Percentiles rank a stretch among this genome's conserved stretches.
These are phyloP conservation scores for Caenorhabditis brenneri DNA, from an alignment of 1,140 invertebrate genomes.

Conservation along the genomic window DNA sequence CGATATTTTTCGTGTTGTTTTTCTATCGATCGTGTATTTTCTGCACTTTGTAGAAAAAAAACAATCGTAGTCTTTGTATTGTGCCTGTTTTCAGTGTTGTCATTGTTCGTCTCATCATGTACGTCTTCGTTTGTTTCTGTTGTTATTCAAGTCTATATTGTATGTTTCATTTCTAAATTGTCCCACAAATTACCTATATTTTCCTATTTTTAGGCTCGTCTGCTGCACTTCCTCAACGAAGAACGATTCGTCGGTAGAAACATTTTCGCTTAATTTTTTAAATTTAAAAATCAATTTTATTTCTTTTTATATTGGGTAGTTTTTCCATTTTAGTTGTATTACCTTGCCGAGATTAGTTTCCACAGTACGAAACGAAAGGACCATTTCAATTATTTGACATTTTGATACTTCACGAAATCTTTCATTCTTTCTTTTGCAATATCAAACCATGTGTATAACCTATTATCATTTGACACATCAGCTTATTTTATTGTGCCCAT, in stretches of 20 bases:
- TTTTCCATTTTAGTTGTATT: conserved; percentile 20
- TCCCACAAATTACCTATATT: not conserved
- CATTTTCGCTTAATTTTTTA: conserved; percentile 36
- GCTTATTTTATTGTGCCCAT: not conserved
- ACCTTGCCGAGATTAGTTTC: conserved; percentile 36
- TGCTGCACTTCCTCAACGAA: conserved; percentile 54
- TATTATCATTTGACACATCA: conserved; percentile 22
- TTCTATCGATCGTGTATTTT: not conserved
- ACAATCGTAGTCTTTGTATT: no score
- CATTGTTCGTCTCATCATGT: not conserved
- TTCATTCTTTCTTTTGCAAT: not conserved
- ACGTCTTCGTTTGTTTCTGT: not conserved
- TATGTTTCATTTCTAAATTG: not conserved
- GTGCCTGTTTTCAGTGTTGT: conserved; percentile 43
- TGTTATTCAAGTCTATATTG: conserved; percentile 5
- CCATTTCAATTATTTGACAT: conserved; percentile 33
- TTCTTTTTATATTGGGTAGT: conserved; percentile 24
- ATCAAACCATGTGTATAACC: conserved; percentile 4
- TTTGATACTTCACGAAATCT: conserved; percentile 22
- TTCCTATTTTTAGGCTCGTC: conserved; percentile 49
- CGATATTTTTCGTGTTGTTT: no score
- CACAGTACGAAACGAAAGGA: conserved; percentile 20
- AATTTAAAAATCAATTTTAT: not conserved
- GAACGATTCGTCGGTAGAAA: conserved; percentile 52
- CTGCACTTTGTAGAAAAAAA: no score